Evolutionary conservation across 1,140 invertebrate species (phyloP).

Genomic region (Lineus longissimus): DNA sequence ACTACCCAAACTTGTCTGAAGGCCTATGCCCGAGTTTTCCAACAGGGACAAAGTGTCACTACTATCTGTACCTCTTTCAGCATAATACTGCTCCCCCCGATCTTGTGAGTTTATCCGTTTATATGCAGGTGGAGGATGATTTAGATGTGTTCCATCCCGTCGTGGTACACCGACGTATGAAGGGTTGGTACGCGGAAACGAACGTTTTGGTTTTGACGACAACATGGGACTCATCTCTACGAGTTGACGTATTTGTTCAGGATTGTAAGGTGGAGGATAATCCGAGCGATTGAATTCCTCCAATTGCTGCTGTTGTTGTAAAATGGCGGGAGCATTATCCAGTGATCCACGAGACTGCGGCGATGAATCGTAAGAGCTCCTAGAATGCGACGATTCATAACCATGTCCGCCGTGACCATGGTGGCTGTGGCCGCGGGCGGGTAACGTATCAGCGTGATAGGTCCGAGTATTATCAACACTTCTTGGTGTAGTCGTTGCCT

Average conservation of each 20-base stretch:
- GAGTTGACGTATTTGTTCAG: too few relatives aligned
- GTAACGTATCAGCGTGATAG: not conserved
- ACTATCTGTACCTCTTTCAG: constrained; percentile 2
- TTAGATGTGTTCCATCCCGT: constrained; percentile 28
- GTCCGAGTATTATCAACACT: not conserved
- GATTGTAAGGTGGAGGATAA: too few relatives aligned
- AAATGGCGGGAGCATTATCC: not conserved
- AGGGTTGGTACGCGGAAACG: constrained; percentile 52
- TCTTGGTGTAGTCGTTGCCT: not conserved
- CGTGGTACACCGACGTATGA: constrained; percentile 45
- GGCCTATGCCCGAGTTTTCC: too few relatives aligned
- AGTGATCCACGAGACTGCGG: constrained; percentile 1
- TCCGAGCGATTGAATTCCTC: not conserved
- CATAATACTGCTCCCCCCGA: constrained; percentile 23
- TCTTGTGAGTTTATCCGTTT: constrained; percentile 37
- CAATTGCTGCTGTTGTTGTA: not conserved
- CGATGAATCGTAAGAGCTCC: constrained; percentile 7
- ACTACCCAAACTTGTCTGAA: too few relatives aligned
- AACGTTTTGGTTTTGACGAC: constrained; percentile 38
- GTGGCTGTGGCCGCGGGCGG: too few relatives aligned
- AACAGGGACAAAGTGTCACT: too few relatives aligned
- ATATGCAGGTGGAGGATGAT: constrained; percentile 38
- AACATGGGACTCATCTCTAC: too few relatives aligned
- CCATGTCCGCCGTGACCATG: not conserved
- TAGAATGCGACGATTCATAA: not conserved